Conservation (phyloP, 2,113 vertebrate genomes). For the Solenodon paradoxus region DNA sequence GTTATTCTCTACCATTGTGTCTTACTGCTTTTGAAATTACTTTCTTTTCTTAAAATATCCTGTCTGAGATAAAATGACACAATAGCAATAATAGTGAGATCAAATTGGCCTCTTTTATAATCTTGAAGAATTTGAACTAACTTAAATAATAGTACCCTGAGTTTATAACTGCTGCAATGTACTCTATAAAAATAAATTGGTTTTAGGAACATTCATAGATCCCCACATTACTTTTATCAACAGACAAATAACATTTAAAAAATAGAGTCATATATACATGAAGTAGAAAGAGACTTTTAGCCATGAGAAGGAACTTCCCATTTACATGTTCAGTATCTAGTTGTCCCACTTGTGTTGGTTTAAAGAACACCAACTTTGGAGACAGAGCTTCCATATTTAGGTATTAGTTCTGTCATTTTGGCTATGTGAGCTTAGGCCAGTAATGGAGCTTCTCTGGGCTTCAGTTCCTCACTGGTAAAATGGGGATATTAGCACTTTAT, state of each 20-base stretch:
- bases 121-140: conserved; percentile 60
- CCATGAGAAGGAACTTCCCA: neutral
- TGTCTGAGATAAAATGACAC: conserved; percentile 55
- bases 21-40: conserved; percentile 59
- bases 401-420: neutral
- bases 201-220: conserved; percentile 30
- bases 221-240: neutral
- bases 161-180: conserved; percentile 40
- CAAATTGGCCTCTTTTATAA: conserved; percentile 56
- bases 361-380: neutral
- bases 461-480: neutral
- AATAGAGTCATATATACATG: neutral
- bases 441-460: neutral
- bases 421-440: neutral
- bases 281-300: neutral
- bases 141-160: conserved; percentile 34
- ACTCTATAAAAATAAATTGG: conserved; percentile 36
- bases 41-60: conserved; percentile 67
- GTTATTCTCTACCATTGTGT: conserved; percentile 12
- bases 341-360: neutral
- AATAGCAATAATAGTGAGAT: conserved; percentile 37
- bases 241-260: conserved; percentile 41
- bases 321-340: neutral
- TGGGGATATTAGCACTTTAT: neutral
- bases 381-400: neutral